phyloP scores from a whole-genome alignment of 1,140 invertebrate genomes.

The Orchesella cincta region DNA sequence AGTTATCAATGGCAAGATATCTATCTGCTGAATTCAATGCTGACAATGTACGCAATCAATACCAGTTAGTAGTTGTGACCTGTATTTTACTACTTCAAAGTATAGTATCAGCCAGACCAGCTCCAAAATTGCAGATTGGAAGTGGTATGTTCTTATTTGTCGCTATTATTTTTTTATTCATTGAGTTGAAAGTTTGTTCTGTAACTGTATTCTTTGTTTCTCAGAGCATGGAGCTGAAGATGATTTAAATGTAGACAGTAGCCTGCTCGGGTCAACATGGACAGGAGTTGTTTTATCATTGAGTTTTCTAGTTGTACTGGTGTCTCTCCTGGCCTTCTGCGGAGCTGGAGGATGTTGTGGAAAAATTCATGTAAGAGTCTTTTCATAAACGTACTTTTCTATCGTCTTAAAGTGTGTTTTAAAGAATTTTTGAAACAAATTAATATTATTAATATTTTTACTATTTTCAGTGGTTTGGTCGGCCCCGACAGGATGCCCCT shows the following conservation, averaged over 20 bases:
- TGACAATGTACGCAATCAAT: not conserved
- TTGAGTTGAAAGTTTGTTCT: too few relatives aligned
- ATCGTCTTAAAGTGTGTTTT: not conserved
- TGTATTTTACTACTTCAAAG: not conserved
- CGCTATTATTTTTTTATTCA: not conserved
- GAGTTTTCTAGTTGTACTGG: not conserved
- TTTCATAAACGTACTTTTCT: not conserved
- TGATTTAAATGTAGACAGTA: not conserved
- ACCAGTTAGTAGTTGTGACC: not conserved
- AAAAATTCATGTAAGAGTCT: not conserved
- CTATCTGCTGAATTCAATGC: not conserved
- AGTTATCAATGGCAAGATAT: not conserved
- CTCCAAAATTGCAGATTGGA: not conserved
- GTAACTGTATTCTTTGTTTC: not conserved
- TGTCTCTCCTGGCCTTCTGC: not conserved
- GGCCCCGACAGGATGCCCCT: slow-evolving; percentile 23
- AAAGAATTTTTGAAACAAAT: not conserved
- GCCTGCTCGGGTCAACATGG: not conserved
- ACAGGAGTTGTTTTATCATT: not conserved
- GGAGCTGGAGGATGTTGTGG: slow-evolving; percentile 31
- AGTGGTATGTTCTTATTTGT: not conserved
- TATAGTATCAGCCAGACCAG: not conserved
- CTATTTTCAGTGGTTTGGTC: slow-evolving; percentile 37
- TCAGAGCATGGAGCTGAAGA: not conserved
- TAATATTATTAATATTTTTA: not conserved